Conservation (phyloP, 2,888 invertebrate species). For the Escarpia spicata region DNA sequence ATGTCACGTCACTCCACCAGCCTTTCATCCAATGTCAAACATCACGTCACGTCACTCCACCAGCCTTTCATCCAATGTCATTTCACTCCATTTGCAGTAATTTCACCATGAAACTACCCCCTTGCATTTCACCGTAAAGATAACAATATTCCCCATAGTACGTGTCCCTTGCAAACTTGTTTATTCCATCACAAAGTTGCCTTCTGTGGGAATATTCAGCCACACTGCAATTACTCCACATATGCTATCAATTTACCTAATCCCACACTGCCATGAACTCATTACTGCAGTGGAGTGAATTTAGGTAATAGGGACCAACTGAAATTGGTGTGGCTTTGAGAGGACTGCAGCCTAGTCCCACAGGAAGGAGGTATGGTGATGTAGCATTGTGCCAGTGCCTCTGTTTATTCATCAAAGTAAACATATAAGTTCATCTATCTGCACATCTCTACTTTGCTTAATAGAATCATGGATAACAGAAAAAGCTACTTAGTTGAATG, state of each 20-base stretch:
- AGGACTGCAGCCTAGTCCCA: background rate
- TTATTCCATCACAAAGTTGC: background rate
- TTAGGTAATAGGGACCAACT: constrained; percentile 2
- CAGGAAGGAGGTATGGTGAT: background rate
- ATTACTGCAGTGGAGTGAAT: background rate
- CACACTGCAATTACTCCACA: background rate
- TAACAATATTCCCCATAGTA: background rate
- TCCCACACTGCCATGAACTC: background rate
- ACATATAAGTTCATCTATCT: background rate
- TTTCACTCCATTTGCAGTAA: too few species aligned
- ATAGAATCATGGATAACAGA: background rate
- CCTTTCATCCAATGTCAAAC: too few species aligned
- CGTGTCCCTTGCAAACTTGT: background rate
- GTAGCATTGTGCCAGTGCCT: background rate
- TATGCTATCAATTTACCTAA: background rate
- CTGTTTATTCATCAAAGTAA: background rate
- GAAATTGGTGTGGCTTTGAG: background rate
- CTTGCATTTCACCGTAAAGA: background rate
- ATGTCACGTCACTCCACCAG: too few species aligned
- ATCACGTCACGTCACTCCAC: too few species aligned
- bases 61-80: too few species aligned
- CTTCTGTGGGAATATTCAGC: background rate
- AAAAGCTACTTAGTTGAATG: too few species aligned
- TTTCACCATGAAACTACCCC: background rate
- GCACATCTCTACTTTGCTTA: background rate